Evolutionary conservation across 2,113 vertebrate genomes (phyloP), one percentile per base, ranked within the genome.

Genomic region (Cynoglossus semilaevis): DNA sequence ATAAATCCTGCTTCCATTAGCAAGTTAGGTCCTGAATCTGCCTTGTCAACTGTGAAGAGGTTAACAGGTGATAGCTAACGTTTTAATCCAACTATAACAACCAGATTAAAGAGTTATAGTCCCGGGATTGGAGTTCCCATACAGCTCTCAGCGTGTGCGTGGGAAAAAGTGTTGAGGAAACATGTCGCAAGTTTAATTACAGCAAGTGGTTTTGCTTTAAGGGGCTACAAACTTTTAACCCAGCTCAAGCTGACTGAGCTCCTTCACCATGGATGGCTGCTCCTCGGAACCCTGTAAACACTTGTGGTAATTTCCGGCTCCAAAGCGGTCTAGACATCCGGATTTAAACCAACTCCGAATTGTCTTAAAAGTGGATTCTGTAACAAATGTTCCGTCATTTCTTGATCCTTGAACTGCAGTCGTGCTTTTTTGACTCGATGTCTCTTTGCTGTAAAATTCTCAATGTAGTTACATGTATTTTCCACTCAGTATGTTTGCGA

Each of bases 61-160:
- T 86, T 86, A 85, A 84, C 77, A 37, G 73, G 62, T 70, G 73
- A 83, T 86, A 47, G 60, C 73, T 85, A 79, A 85, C 71, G 53
- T 79, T 77, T 85, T 88, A 89, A 91, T 88, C 87, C 89, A 91
- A 88, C 82, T 63, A 87, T 70, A 83, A 88, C 85, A 88, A 72
- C 83, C 42, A 12, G 19, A 58, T 58, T 77, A 58, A 73, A 83
- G 41, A 58, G 75, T 81, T 76, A 79, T 67, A 71, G 67, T 62
- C 70, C 72, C 63, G 74, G 67, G 68, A 76, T 43, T 8, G 38
- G 34, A 10, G 45, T 46, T 61, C 50, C 58, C 52, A 63, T 47
- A 29, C 36, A 18, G 58, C 59, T 77, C 74, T 73, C 55, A 79
- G 66, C 37, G 14, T 34, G 34, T 41, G n/a, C 37, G 76, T 71